Evolutionary conservation across 2,113 vertebrate species (phyloP), one percentile per base, ranked within the genome.

Genomic region (Tamias sibiricus): DNA sequence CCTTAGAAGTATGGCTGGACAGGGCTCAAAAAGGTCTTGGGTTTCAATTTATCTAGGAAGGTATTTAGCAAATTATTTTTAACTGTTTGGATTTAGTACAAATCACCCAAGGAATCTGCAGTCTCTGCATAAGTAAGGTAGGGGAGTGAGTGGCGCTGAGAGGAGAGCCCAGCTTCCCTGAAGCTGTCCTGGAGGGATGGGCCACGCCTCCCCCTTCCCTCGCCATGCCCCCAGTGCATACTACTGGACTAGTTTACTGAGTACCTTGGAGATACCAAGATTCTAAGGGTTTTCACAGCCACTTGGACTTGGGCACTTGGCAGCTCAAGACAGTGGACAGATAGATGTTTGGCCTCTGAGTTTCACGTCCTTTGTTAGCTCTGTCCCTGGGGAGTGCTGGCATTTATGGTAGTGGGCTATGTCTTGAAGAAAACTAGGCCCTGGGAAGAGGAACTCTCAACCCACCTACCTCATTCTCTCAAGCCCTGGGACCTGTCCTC

Each of bases 11-110:
- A 68, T 54, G 94, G 75, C 93, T 98, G 98, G 97, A 96, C 87
- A 86, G 84, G 94, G 90, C 96, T 95, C 97, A 98, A 30, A 12
- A 3, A n/a, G 85, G 66, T 93, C 96, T 90, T 97, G 75, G 76
- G 80, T 98, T 98, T 98, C 98, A 97, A 12, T 97, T 72, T 97
- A 90, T 95, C 97, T 98, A 97, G 96, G 97, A 90, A 97, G 96
- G 80, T 95, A 97, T 96, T 98, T 96, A 96, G 94, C 71, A 93
- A 97, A 96, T 95, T 97, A 95, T 98, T 96, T 97, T 90, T 96
- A 98, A 96, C 95, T 66, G 5, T 98, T 97, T 95, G 94, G 96
- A 97, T 97, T 81, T 95, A 87, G 95, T 90, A 90, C 94, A 90
- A 94, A 93, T 83, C 92, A 76, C 95, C 95, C 77, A 2, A 97